Base-by-base conservation (phyloP, 2,113 vertebrate genomes). In the Crotalus tigris region DNA sequence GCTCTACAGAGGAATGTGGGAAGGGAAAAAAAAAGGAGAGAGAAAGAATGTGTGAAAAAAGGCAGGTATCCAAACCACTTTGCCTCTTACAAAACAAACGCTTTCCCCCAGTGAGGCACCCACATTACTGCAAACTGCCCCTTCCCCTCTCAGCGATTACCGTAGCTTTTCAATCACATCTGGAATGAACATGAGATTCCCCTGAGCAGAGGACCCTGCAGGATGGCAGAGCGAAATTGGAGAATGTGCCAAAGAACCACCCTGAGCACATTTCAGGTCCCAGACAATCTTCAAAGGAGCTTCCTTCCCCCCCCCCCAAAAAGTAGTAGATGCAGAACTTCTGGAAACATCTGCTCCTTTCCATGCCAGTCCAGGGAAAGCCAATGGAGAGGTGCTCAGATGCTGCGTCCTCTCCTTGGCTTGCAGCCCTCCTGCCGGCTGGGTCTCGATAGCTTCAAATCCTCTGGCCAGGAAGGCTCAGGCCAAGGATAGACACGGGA, bases 1-100 rank as follows among this genome's bases (percentile, higher is more conserved):
- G 98, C 95, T 98, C 98, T 98, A 98, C 96, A 97, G 98, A 97
- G 97, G 96, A 97, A 97, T 97, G 97, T 96, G 97, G 96, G 96
- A 97, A 95, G 94, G 91, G 94, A 93, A 61, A 90, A 55, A 93
- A 88, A 90, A 92, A 95, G 91, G 97, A 95, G 94, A 97, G 92
- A 97, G 94, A 97, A 96, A 96, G 96, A 97, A 96, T 95, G 97
- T 97, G 97, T 98, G 97, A 98, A 97, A 97, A 97, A 96, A 94
- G 94, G 97, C 94, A 44, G 46, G 96, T 94, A 97, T 7, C 75
- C 54, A 85, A 93, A 89, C n/a, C 0, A 13, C 46, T 0, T 0
- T 49, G 94, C 8, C 39, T 11, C 64, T 89, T 0, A 0, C 1
- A 15, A 53, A 81, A 91, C 13, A 0, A 39, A 88, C 87, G 0